Evolutionary conservation across 2,888 invertebrate species (phyloP).

Genomic region (Colletes collaris): DNA sequence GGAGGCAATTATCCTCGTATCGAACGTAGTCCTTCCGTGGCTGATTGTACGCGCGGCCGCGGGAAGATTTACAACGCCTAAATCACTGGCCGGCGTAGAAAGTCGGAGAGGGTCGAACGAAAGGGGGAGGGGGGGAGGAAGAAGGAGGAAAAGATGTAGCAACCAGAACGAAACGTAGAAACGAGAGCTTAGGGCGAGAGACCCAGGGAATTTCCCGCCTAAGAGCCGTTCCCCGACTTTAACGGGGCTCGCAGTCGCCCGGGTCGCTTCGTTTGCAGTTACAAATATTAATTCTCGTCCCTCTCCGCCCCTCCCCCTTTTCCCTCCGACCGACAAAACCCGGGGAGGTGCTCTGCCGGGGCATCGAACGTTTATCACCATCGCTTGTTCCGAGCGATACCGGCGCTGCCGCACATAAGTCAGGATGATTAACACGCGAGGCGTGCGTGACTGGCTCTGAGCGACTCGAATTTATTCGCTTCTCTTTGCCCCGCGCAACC

Average conservation of each 20-base stretch:
- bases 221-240: conserved; percentile 33
- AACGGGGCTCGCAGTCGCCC: neutral
- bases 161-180: neutral
- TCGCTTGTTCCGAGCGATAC: conserved; percentile 67
- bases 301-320: conserved; percentile 44
- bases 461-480: conserved; percentile 74
- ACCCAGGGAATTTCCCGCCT: conserved; percentile 64
- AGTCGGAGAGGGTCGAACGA: conserved; percentile 22
- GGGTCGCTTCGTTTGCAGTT: conserved; percentile 58
- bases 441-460: conserved; percentile 77
- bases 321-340: conserved; percentile 30
- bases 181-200: no score
- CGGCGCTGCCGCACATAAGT: conserved; percentile 74
- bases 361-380: conserved; percentile 71
- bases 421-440: conserved; percentile 78
- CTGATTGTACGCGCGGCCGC: conserved; percentile 64
- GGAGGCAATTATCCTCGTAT: conserved; percentile 71
- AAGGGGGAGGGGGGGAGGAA: neutral
- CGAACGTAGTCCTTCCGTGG: conserved; percentile 62
- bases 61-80: conserved; percentile 74
- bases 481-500: conserved; percentile 49
- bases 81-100: conserved; percentile 63
- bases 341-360: conserved; percentile 23
- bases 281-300: conserved; percentile 75
- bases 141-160: conserved; percentile 3